phyloP scores from a whole-genome alignment of 2,888 invertebrate species.

The Aelia acuminata region DNA sequence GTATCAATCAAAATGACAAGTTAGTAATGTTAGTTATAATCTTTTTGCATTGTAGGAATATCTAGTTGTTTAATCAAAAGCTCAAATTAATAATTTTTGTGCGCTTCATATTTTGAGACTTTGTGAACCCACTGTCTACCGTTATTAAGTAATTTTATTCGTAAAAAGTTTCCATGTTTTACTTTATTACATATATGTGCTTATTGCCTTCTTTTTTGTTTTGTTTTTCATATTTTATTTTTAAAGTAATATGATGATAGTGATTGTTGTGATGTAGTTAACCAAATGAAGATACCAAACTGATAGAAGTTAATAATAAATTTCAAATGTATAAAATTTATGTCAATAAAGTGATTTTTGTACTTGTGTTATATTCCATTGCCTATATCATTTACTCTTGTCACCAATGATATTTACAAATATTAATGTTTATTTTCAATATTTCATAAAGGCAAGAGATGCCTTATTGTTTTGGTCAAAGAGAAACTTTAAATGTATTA shows the following conservation, averaged over 20 bases:
- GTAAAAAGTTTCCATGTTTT: slow-evolving; percentile 5
- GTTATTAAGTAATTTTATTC: neutral
- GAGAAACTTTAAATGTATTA: too few relatives aligned
- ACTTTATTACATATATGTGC: slow-evolving; percentile 16
- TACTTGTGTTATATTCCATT: slow-evolving; percentile 45
- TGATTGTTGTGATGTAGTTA: slow-evolving; percentile 58
- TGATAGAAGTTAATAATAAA: slow-evolving; percentile 44
- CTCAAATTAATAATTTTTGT: slow-evolving; percentile 56
- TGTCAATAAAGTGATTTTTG: slow-evolving; percentile 56
- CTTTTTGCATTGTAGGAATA: slow-evolving; percentile 30
- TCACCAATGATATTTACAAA: neutral
- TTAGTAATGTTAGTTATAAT: slow-evolving; percentile 36
- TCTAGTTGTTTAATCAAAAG: slow-evolving; percentile 53
- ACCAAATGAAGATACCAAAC: slow-evolving; percentile 53
- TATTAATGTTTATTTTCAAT: too few relatives aligned
- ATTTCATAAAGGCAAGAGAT: too few relatives aligned
- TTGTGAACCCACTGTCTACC: neutral
- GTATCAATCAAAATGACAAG: slow-evolving; percentile 54
- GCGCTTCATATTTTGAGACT: slow-evolving; percentile 48
- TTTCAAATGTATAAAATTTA: slow-evolving; percentile 55
- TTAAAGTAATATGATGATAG: slow-evolving; percentile 37
- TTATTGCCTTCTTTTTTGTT: slow-evolving; percentile 47
- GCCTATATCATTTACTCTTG: slow-evolving; percentile 13
- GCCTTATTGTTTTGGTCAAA: too few relatives aligned
- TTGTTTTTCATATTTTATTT: neutral